Base-by-base conservation (phyloP, 2,113 vertebrate genomes). In the Lota lota region DNA sequence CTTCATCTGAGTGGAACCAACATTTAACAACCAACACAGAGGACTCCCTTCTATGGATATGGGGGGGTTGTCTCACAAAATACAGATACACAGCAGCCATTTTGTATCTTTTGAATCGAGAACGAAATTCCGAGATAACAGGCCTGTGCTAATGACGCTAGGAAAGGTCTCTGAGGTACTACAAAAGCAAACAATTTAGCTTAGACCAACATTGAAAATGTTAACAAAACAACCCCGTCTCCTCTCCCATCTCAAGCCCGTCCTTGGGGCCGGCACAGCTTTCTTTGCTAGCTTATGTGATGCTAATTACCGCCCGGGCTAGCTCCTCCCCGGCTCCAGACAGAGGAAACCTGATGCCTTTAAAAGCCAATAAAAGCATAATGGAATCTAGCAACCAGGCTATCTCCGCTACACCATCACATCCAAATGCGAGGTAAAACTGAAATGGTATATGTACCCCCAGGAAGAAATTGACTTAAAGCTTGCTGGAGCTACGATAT, bases 301-400 rank as follows among this genome's bases (percentile, higher is more conserved):
- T 82, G 75, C 77, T 80, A 86, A 84, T 85, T 82, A 80, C 47
- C n/a, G 68, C 59, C 61, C 12, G 22, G 53, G 47, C 59, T 79
- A 64, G 80, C 84, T 78, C 83, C 86, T 81, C 85, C 82, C 75
- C 65, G 87, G 82, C 84, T 88, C 86, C 88, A 86, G 87, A 88
- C 84, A 63, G 63, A 80, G 68, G 89, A 89, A 90, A 90, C 83
- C 73, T 4, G 85, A 90, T 87, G 78, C 88, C 83, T 85, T 85
- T 90, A 87, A 90, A 88, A 90, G 89, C 85, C 86, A 88, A 90
- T 90, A 85, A 89, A 89, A 85, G 78, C 83, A 90, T 89, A 88
- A 90, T 89, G 89, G 88, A 85, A 88, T 87, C 80, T 83, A 74
- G 88, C 80, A 85, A 85, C 81, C 73, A 3, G 77, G 84, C 83